Evolutionary conservation across 2,888 invertebrate genomes (phyloP).

Genomic region (Piscicola geometra): DNA sequence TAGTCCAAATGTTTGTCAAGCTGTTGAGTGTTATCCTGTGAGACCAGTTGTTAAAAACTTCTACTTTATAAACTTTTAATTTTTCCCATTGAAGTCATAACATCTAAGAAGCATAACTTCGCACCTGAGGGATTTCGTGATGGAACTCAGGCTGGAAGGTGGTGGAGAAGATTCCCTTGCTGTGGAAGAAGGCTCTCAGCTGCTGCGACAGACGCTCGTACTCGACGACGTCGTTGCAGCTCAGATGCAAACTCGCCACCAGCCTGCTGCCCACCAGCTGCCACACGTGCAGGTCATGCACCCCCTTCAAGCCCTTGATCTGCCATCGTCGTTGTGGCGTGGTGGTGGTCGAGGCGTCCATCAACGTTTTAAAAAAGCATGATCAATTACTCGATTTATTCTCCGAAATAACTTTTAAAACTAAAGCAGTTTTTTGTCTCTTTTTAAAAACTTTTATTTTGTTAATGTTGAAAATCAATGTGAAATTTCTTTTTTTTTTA

Average conservation of each 20-base stretch:
- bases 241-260: constrained; percentile 92
- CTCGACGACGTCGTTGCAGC: constrained; percentile 80
- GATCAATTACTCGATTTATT: background rate
- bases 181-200: constrained; percentile 94
- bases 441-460: background rate
- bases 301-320: constrained; percentile 85
- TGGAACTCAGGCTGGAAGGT: constrained; percentile 97
- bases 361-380: too few species aligned
- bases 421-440: background rate
- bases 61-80: too few species aligned
- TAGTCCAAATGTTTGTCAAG: too few species aligned
- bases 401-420: background rate
- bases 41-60: too few species aligned
- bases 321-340: too few species aligned
- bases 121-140: too few species aligned
- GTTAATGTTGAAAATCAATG: too few species aligned
- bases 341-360: background rate
- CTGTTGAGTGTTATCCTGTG: too few species aligned
- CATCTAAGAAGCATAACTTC: too few species aligned
- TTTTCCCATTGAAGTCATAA: too few species aligned
- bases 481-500: too few species aligned
- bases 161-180: constrained; percentile 95
- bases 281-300: constrained; percentile 98
- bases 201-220: constrained; percentile 76
- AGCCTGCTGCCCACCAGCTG: constrained; percentile 92